Evolutionary conservation across 1,140 invertebrate genomes (phyloP), one percentile per base, ranked within the genome.

Genomic region (Melitaea cinxia): DNA sequence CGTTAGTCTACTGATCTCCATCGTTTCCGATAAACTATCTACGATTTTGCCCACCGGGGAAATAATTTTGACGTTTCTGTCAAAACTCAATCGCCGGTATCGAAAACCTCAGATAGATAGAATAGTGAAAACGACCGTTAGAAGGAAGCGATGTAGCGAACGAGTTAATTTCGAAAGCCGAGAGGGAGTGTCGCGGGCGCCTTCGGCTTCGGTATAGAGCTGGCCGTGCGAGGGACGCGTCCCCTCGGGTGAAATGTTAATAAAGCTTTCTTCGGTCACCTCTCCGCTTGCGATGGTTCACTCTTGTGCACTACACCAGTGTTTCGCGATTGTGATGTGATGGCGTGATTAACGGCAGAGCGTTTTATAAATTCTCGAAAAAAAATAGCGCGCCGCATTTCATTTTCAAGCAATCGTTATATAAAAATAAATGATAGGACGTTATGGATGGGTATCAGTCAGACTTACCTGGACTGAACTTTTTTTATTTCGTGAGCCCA

Each of bases 141-240:
- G 70, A 79, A 73, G 69, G 69, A 76, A 82, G 78, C 74, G 73
- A 77, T 70, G 57, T 65, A 73, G 54, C 63, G 72, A 49, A 65
- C 53, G 63, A 69, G 53, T 67, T 62, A 62, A 65, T 72, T n/a
- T 68, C 56, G 66, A 72, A 70, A 70, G 72, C 73, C 73, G 70
- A 73, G 69, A 78, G 60, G 67, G 70, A 69, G 74, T 69, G 75
- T 72, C 70, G 84, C 52, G 85, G 88, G 75, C 91, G 91, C 91
- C 91, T 92, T 91, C 83, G 91, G 91, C 91, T 90, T 85, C 80
- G 79, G 77, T 86, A 80, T 77, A 72, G 78, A 80, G 72, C 73
- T 65, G 71, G 55, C 58, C 66, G 58, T 56, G 74, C 55, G 71
- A 59, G 63, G 19, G 65, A 65, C 72, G 55, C 62, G 68, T 61